Evolutionary conservation across 2,888 invertebrate genomes (phyloP).

Genomic region (Venusia cambrica): DNA sequence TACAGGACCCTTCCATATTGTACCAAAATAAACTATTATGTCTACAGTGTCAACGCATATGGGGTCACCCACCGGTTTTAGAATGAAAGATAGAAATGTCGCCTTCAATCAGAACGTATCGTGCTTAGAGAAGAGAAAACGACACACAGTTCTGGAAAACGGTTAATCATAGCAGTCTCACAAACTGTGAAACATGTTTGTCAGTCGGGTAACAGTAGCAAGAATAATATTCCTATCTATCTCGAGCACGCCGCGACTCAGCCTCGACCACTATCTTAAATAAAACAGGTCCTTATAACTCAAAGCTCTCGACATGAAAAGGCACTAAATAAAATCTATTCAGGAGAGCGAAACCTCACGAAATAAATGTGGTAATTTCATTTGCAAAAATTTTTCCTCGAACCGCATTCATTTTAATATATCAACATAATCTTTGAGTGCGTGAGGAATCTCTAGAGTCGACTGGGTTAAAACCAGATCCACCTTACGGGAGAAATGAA

Average conservation of each 20-base stretch:
- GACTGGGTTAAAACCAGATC: conserved; percentile 33
- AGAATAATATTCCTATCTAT: conserved; percentile 21
- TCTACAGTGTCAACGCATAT: conserved; percentile 59
- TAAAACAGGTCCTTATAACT: conserved; percentile 41
- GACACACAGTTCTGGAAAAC: not conserved
- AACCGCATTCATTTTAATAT: conserved; percentile 67
- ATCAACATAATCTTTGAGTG: conserved; percentile 65
- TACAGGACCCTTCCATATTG: conserved; percentile 62
- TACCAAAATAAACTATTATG: conserved; percentile 72
- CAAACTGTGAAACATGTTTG: conserved; percentile 1
- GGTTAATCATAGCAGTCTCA: not conserved
- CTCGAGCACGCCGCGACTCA: conserved; percentile 21
- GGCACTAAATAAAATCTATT: conserved; percentile 55
- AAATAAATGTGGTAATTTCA: conserved; percentile 67
- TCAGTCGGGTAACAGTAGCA: conserved; percentile 4
- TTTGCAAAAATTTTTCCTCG: conserved; percentile 55
- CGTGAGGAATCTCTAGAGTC: conserved; percentile 48
- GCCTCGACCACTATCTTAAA: conserved; percentile 31
- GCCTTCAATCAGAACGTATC: too few relatives aligned
- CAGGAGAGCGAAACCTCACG: conserved; percentile 51
- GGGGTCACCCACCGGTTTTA: conserved; percentile 27
- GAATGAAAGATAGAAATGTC: conserved; percentile 24
- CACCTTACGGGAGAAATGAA: conserved; percentile 17
- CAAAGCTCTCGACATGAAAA: conserved; percentile 53
- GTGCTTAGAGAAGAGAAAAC: not conserved